phyloP scores from a whole-genome alignment of 2,888 invertebrate species.

The Torymus tubicola region DNA sequence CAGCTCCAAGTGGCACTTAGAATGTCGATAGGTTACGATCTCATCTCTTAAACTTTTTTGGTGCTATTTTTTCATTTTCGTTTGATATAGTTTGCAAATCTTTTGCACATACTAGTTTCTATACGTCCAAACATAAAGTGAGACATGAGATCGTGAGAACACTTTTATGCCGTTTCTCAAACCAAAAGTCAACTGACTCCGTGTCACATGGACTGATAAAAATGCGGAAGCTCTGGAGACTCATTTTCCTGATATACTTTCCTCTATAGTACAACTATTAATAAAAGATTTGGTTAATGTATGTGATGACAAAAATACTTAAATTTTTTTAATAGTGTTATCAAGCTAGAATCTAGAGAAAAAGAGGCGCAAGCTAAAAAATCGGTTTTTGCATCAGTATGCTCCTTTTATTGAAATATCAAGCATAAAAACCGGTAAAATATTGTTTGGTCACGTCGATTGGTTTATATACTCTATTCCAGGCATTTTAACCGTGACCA shows the following conservation, averaged over 20 bases:
- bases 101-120: no score
- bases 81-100: no score
- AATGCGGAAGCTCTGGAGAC: conserved; percentile 67
- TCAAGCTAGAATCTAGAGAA: conserved; percentile 50
- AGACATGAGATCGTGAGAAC: conserved; percentile 57
- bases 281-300: background rate
- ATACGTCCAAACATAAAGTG: background rate
- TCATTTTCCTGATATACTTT: conserved; percentile 59
- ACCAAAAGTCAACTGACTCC: conserved; percentile 74
- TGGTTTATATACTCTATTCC: conserved; percentile 70
- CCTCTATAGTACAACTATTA: conserved; percentile 1
- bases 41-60: conserved; percentile 36
- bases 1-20: conserved; percentile 76
- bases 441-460: conserved; percentile 72
- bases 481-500: conserved; percentile 65
- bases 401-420: conserved; percentile 67
- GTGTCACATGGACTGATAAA: conserved; percentile 75
- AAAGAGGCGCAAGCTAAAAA: conserved; percentile 47
- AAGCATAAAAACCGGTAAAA: conserved; percentile 70
- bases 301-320: no score
- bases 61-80: no score
- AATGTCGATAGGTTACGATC: conserved; percentile 70
- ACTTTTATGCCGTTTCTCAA: conserved; percentile 58
- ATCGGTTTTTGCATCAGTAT: conserved; percentile 68
- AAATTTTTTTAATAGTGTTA: conserved; percentile 2